Evolutionary conservation across 2,888 invertebrate genomes (phyloP), one percentile per base, ranked within the genome.

Genomic region (Piscicola geometra): DNA sequence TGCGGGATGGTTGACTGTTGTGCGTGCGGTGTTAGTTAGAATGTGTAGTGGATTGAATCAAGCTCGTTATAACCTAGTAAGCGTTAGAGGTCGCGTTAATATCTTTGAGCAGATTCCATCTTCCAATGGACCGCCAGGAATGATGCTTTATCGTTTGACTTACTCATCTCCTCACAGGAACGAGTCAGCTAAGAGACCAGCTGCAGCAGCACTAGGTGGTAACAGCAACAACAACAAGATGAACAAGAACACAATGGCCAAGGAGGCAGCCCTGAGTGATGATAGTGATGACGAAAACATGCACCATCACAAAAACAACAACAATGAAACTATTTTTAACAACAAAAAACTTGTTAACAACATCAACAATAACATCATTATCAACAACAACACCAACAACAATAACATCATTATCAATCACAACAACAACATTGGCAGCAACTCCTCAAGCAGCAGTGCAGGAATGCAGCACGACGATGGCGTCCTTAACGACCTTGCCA

Each of bases 261-360:
- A 71, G n/a, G n/a, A 30, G n/a, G 50, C 71, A 52, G 41, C 47
- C n/a, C 25, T 56, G 3, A 56, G 60, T 56, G 60, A 56, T 56
- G 60, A 56, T 5, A 56, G 60, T 56, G 60, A 56, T 25, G 25
- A 56, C n/a, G 60, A 41, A 15, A 41, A 41, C 9, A 41, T 41
- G 41, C 5, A 41, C 15, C 9, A 41, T 41, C 9, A 41, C 15
- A 41, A 41, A 9, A 41, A 41, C 15, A 41, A 15, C n/a, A 64
- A 21, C 9, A 28, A n/a, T 64, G 9, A 64, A n/a, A 64, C 3
- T 9, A 64, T 5, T n/a, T 5, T 12, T 12, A 64, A 64, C 9
- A n/a, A n/a, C n/a, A 64, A 12, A 5, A n/a, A n/a, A 64, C 3
- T n/a, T 64, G 9, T 5, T 64, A 30, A 30, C 5, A 64, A n/a